Conservation (phyloP, 2,797 vertebrate genomes). For the Chelonia mydas region DNA sequence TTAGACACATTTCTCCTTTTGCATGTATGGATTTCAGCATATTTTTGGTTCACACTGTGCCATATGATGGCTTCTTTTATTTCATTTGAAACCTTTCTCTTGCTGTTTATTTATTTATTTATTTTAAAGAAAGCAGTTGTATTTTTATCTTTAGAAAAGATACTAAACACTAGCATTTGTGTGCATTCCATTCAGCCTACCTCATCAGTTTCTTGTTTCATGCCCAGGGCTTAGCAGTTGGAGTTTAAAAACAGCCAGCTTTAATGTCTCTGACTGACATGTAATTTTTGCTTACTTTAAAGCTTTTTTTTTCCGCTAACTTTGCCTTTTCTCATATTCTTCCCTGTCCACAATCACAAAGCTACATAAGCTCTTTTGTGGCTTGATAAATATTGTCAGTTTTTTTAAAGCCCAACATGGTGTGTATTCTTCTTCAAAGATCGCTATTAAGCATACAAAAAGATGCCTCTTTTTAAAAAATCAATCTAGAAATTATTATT, state of each 20-base stretch:
- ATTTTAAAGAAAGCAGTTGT: constrained; percentile 71
- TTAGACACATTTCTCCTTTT: neutral
- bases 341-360: constrained; percentile 75
- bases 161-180: constrained; percentile 74
- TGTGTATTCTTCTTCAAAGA: constrained; percentile 67
- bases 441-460: constrained; percentile 49
- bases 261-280: constrained; percentile 81
- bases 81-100: constrained; percentile 58
- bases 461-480: constrained; percentile 48
- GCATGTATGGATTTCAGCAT: constrained; percentile 29
- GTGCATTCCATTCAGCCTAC: constrained; percentile 75
- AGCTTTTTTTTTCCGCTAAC: constrained; percentile 68
- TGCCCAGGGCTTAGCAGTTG: constrained; percentile 75
- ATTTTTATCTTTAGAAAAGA: constrained; percentile 77
- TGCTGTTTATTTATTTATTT: too few relatives aligned
- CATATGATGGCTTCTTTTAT: constrained; percentile 38
- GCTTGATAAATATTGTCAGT: constrained; percentile 79
- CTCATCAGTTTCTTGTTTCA: constrained; percentile 81
- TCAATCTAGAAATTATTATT: constrained; percentile 61
- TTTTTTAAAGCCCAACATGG: constrained; percentile 62
- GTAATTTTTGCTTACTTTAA: constrained; percentile 80
- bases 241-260: constrained; percentile 79
- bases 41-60: constrained; percentile 39
- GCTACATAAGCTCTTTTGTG: constrained; percentile 72
- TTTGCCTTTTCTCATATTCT: constrained; percentile 75